Evolutionary conservation across 2,797 vertebrate species (phyloP).

Genomic region (Dendrocincla fuliginosa): DNA sequence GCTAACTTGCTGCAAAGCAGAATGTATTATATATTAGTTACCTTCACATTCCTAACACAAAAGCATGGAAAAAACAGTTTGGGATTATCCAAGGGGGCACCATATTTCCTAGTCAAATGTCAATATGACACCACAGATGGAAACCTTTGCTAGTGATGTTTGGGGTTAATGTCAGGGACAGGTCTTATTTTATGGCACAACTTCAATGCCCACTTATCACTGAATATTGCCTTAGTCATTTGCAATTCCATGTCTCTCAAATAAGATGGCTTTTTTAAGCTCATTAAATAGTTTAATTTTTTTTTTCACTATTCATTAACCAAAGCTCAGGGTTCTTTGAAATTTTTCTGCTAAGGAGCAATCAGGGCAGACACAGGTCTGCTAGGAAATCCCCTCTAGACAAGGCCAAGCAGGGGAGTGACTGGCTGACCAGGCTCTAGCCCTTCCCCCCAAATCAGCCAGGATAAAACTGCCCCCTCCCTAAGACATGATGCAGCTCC

Average conservation of each 20-base stretch:
- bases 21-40: not conserved
- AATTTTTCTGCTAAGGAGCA: not conserved
- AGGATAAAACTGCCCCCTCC: not conserved
- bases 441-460: not conserved
- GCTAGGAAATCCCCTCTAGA: not conserved
- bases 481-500: not conserved
- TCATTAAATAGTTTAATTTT: no score
- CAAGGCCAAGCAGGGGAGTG: rapidly evolving
- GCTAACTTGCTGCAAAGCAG: not conserved
- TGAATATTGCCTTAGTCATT: not conserved
- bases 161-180: not conserved
- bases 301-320: not conserved
- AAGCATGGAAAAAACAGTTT: not conserved
- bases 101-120: not conserved
- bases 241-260: not conserved
- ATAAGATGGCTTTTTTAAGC: not conserved
- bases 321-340: not conserved
- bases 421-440: not conserved
- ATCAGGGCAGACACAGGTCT: not conserved
- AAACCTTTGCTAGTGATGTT: not conserved
- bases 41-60: not conserved
- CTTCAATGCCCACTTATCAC: not conserved
- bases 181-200: not conserved
- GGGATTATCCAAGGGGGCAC: not conserved
- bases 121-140: not conserved